phyloP scores from a whole-genome alignment of 2,113 vertebrate genomes.

The Rutilus rutilus region DNA sequence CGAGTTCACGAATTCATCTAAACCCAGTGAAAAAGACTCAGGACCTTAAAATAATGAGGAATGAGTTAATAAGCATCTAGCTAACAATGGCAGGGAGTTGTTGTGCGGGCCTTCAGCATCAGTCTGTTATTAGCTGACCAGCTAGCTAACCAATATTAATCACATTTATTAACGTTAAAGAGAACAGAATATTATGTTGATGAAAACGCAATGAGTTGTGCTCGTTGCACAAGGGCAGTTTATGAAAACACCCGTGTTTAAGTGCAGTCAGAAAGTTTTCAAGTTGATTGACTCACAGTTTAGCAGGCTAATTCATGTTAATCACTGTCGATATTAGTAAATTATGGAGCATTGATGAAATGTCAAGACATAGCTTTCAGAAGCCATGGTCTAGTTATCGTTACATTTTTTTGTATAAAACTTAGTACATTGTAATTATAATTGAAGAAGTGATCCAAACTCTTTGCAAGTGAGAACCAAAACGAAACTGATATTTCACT shows the following conservation, averaged over 20 bases:
- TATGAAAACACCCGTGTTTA: background rate
- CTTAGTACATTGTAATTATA: background rate
- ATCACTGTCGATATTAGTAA: slow-evolving; percentile 42
- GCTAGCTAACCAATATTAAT: slow-evolving; percentile 50
- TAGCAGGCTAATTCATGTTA: slow-evolving; percentile 64
- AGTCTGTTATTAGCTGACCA: slow-evolving; percentile 53
- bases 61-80: slow-evolving; percentile 42
- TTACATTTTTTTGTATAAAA: background rate
- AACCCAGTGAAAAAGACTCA: background rate
- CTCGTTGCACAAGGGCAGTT: background rate
- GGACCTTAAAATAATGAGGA: slow-evolving; percentile 12
- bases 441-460: slow-evolving; percentile 5
- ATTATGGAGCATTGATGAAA: slow-evolving; percentile 2
- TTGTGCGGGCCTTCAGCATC: slow-evolving; percentile 62
- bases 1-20: background rate
- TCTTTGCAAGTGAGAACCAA: background rate
- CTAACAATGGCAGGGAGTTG: slow-evolving; percentile 65
- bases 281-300: slow-evolving; percentile 38
- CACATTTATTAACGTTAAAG: slow-evolving; percentile 25
- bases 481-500: background rate
- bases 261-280: slow-evolving; percentile 43
- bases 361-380: background rate
- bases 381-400: background rate
- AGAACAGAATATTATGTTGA: background rate
- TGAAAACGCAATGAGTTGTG: slow-evolving; percentile 34